These are phyloP conservation scores for Clarias fuscus DNA, from an alignment of 2,797 vertebrate genomes.

Conservation along the genomic window DNA sequence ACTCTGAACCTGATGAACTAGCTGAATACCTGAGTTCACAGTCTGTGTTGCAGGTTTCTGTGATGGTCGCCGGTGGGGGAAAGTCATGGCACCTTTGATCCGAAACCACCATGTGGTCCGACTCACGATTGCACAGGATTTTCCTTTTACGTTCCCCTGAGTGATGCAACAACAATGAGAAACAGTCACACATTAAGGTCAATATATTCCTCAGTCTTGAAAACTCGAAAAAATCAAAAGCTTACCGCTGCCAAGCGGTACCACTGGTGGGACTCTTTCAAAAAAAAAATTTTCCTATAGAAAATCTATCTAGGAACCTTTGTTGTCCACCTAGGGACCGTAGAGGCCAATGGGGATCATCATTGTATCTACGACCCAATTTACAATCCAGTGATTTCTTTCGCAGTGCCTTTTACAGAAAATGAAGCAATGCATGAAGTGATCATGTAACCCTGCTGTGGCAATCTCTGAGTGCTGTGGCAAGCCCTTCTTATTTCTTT, in stretches of 20 bases:
- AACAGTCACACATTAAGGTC: background rate
- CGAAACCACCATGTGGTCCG: constrained; percentile 89
- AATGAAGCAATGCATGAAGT: background rate
- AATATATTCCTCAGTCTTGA: too few species aligned
- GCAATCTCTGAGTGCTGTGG: background rate
- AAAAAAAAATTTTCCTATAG: too few species aligned
- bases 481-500: background rate
- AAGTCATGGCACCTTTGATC: constrained; percentile 91
- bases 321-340: too few species aligned
- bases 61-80: constrained; percentile 79
- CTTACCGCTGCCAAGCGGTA: too few species aligned
- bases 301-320: too few species aligned
- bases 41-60: constrained; percentile 88
- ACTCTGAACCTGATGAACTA: background rate
- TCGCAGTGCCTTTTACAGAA: background rate
- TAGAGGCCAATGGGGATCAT: too few species aligned
- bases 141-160: constrained; percentile 90
- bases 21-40: constrained; percentile 89
- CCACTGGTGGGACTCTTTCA: too few species aligned
- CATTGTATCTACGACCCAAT: too few species aligned
- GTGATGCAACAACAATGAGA: background rate
- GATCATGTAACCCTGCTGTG: background rate
- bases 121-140: constrained; percentile 88
- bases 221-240: too few species aligned
- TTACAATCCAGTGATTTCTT: too few species aligned